These are phyloP conservation scores for Xenentodon cancila DNA, from an alignment of 2,797 vertebrate genomes.

Conservation along the genomic window DNA sequence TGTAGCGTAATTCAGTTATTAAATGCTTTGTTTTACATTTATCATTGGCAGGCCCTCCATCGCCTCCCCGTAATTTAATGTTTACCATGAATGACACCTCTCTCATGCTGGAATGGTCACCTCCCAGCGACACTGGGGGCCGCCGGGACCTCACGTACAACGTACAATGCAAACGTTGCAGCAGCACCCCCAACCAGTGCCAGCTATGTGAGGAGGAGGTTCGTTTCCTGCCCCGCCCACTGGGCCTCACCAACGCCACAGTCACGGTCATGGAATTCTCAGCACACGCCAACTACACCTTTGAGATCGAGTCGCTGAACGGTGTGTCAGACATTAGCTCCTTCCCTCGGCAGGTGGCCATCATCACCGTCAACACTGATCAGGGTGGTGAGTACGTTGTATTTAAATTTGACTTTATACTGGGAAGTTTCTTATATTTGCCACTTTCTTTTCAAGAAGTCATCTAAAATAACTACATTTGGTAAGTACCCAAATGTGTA, in stretches of 20 bases:
- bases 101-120: slow-evolving; percentile 95
- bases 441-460: neutral
- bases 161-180: slow-evolving; percentile 92
- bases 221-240: slow-evolving; percentile 90
- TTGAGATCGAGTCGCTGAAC: slow-evolving; percentile 96
- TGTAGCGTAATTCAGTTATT: neutral
- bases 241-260: slow-evolving; percentile 88
- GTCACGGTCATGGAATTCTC: slow-evolving; percentile 92
- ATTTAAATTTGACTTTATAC: neutral
- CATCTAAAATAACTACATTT: too few relatives aligned
- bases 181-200: slow-evolving; percentile 82
- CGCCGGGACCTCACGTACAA: slow-evolving; percentile 96
- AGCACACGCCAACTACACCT: slow-evolving; percentile 95
- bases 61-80: slow-evolving; percentile 91
- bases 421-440: neutral
- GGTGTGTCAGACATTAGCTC: slow-evolving; percentile 93
- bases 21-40: neutral
- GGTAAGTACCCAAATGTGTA: too few relatives aligned
- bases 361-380: slow-evolving; percentile 92
- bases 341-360: slow-evolving; percentile 89
- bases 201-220: slow-evolving; percentile 92
- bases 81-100: slow-evolving; percentile 96
- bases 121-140: slow-evolving; percentile 92
- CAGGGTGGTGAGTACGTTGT: slow-evolving; percentile 89
- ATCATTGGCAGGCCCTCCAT: slow-evolving; percentile 88